These are phyloP conservation scores for Cebus imitator DNA, from an alignment of 2,113 vertebrate genomes.

Conservation along the genomic window DNA sequence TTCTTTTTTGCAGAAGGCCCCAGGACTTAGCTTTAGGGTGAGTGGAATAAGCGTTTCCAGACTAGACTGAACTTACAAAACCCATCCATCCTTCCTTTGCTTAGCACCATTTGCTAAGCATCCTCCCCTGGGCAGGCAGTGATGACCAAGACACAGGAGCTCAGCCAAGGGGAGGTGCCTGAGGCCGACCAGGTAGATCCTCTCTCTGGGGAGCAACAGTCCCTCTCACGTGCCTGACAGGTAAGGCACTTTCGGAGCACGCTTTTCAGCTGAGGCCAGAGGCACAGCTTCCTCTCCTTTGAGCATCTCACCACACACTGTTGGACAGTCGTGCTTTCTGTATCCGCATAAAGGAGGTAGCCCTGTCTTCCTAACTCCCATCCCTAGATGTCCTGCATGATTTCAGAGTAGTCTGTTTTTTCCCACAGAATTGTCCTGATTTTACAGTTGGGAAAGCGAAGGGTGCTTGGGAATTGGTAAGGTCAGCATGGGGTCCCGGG, in stretches of 20 bases:
- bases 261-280: not conserved
- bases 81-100: not conserved
- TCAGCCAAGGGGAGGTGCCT: not conserved
- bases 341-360: accelerated
- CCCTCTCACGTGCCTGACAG: too few relatives aligned
- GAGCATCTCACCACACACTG: not conserved
- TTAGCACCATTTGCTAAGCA: not conserved
- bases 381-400: accelerated
- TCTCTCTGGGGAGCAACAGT: not conserved
- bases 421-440: not conserved
- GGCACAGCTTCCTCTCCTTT: not conserved
- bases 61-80: too few relatives aligned
- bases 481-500: not conserved
- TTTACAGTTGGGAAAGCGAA: not conserved
- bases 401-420: not conserved
- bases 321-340: accelerated
- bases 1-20: not conserved
- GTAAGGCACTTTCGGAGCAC: accelerated
- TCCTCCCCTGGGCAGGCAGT: not conserved
- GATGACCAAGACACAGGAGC: not conserved
- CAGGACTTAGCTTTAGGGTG: not conserved
- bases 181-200: not conserved
- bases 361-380: too few relatives aligned
- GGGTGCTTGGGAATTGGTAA: not conserved
- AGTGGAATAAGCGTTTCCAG: not conserved